Evolutionary conservation across 2,113 vertebrate species (phyloP), one percentile per base, ranked within the genome.

Genomic region (Lontra canadensis): DNA sequence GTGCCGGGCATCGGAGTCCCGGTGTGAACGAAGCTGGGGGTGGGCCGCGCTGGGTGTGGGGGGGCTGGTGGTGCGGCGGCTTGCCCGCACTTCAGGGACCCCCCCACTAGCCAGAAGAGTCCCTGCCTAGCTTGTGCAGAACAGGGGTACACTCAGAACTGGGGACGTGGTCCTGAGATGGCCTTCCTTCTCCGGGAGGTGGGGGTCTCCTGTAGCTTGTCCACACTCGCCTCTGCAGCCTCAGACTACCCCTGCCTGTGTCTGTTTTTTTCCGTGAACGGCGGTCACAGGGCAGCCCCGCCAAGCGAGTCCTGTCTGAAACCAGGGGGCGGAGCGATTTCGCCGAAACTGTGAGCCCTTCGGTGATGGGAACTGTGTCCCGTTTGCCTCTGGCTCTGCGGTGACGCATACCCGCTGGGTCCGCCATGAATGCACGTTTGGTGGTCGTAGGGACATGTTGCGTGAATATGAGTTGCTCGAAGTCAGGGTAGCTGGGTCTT

Each of bases 181-280:
- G 42, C 23, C 15, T 0, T 9, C 14, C 13, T 0, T 9, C 47
- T 42, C 36, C 0, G 4, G 4, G 10, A 4, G 15, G n/a, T 44
- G 31, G 63, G 63, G 63, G 23, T 47, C 26, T 36, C 34, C 25
- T 25, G 36, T 21, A 57, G 20, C 39, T 76, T 76, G 6, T 29
- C 47, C n/a, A 55, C 12, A 57, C 14, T 92, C 52, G 15, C 20
- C 80, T 57, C 17, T 14, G 5, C 7, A 2, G 47, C 13, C 20
- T 52, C 31, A 31, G n/a, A 57, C 13, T 4, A 29, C 39, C 9
- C 25, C 3, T 26, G 4, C 2, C 0, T 36, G 61, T 63, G 42
- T 76, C n/a, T 36, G 8, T 80, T 61, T 80, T 67, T 67, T 57
- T 23, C 69, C 1, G 4, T 20, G 12, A 21, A n/a, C 13, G 42